Conservation (phyloP, 2,797 vertebrate species). For the Argyrosomus regius region DNA sequence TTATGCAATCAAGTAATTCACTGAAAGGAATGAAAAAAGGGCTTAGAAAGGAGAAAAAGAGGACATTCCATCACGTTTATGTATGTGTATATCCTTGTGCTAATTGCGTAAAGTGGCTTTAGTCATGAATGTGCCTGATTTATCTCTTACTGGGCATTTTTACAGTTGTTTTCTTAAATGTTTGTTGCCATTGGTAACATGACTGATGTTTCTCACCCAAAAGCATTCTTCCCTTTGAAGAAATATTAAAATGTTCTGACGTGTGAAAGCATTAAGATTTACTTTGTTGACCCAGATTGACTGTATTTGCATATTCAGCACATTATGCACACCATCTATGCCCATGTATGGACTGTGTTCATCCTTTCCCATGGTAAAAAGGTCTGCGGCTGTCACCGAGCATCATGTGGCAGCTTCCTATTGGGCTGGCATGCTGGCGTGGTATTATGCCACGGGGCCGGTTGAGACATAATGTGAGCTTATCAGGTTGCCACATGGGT, state of each 20-base stretch:
- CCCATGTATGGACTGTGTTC: conserved; percentile 69
- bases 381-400: conserved; percentile 64
- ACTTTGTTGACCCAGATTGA: conserved; percentile 60
- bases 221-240: conserved; percentile 48
- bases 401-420: conserved; percentile 73
- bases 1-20: conserved; percentile 42
- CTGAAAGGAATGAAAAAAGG: conserved; percentile 1
- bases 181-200: conserved; percentile 52
- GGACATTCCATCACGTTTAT: not conserved
- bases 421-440: conserved; percentile 69
- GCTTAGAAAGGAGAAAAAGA: not conserved
- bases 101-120: not conserved
- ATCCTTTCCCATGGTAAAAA: conserved; percentile 42
- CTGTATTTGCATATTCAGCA: conserved; percentile 67
- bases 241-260: conserved; percentile 49
- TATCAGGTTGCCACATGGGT: conserved; percentile 81
- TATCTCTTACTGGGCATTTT: not conserved
- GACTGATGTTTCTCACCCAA: conserved; percentile 44
- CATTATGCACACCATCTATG: conserved; percentile 42
- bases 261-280: conserved; percentile 45
- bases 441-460: conserved; percentile 70
- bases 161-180: conserved; percentile 9
- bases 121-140: conserved; percentile 9
- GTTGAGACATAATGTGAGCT: conserved; percentile 81
- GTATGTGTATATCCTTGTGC: not conserved